Evolutionary conservation across 2,797 vertebrate species (phyloP), one percentile per base, ranked within the genome.

Genomic region (Danio choprae): DNA sequence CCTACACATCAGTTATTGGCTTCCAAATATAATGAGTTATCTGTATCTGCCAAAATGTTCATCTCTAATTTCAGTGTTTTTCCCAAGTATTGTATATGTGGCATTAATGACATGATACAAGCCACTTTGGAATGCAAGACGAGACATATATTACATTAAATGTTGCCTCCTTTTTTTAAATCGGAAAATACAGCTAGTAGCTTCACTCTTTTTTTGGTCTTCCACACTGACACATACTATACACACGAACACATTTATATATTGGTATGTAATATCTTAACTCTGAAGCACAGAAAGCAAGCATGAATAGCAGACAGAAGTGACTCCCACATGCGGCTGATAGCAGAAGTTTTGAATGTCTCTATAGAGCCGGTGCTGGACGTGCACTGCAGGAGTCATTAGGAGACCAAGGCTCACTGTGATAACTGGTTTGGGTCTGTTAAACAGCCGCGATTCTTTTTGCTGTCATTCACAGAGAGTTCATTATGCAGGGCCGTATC

Each of bases 401-500:
- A 78, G 64, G 56, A 36, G 64, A 51, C 55, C 22, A 48, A 48
- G 50, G 36, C 77, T 51, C 51, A 20, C 18, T 7, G 8, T 41
- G 36, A 69, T 60, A 53, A 79, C 76, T 53, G 56, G 65, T 62
- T 48, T 51, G 44, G 64, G 36, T 62, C 18, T 51, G 56, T 71
- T 70, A 71, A 78, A 78, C 76, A 51, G 65, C 44, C 55, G 2
- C 5, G 8, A 78, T 40, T 60, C 43, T 16, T 79, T 29, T 44
- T 51, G 36, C 56, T 70, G 67, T 70, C 67, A 62, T 50, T 59
- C 55, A 53, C 50, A 46, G 40, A 43, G 22, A 79, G 77, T 81
- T 78, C 69, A 81, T 84, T 84, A 84, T 84, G 80, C 71, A 81
- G 69, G 71, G 65, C 75, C 48, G 48, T 79, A 78, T 76, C 76